Percentiles rank a stretch among this genome's conserved stretches.
phyloP scores from a whole-genome alignment of 1,140 invertebrate species.

The Drosophila oshimai region DNA sequence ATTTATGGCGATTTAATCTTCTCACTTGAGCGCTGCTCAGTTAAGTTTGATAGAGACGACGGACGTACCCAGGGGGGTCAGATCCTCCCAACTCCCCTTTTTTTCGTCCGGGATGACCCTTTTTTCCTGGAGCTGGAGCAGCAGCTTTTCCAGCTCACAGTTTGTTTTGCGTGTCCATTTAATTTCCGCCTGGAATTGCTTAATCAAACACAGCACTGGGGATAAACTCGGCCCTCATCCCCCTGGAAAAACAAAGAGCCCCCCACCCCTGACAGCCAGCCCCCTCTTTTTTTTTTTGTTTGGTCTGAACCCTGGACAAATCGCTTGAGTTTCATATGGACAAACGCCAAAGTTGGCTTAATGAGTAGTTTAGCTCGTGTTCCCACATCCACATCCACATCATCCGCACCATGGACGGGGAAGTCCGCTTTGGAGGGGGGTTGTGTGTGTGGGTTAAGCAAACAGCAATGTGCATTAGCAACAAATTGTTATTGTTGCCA shows the following conservation, averaged over 20 bases:
- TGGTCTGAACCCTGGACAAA: conserved; percentile 28
- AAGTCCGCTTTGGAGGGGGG: neutral
- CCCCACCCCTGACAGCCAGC: neutral
- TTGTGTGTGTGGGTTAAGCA: conserved; percentile 32
- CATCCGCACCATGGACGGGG: neutral
- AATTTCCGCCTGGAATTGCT: conserved; percentile 79
- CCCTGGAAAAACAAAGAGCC: neutral
- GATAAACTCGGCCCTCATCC: conserved; percentile 14
- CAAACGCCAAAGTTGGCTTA: conserved; percentile 54
- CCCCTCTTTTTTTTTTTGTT: neutral
- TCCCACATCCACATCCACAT: conserved; percentile 11
- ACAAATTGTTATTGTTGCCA: conserved; percentile 77
- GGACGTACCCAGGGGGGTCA: conserved; percentile 31
- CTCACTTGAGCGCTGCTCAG: conserved; percentile 77
- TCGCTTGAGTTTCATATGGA: conserved; percentile 38
- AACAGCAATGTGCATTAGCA: conserved; percentile 67
- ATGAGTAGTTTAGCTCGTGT: conserved; percentile 67
- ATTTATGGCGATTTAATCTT: conserved; percentile 82
- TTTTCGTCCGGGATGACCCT: conserved; percentile 42
- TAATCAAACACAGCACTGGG: conserved; percentile 68
- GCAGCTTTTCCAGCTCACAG: conserved; percentile 25
- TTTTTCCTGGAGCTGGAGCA: conserved; percentile 43
- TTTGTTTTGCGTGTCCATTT: conserved; percentile 81
- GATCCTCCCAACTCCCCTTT: neutral
- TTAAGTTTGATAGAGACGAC: conserved; percentile 75